These are phyloP conservation scores for Petrocephalus schoutedeni DNA, from an alignment of 2,797 vertebrate genomes.

Conservation along the genomic window DNA sequence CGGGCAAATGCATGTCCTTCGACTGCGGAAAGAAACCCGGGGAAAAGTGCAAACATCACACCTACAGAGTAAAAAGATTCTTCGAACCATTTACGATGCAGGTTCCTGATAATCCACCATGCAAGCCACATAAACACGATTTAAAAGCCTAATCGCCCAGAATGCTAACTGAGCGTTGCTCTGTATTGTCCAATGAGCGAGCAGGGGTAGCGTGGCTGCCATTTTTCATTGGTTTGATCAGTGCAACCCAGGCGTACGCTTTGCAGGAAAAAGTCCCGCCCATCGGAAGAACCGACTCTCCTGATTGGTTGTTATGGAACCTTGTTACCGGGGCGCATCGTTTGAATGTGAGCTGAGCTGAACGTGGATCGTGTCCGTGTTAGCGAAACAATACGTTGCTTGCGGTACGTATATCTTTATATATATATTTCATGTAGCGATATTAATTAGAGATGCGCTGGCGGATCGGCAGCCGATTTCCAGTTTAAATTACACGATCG, in stretches of 20 bases:
- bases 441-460: not conserved
- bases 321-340: not conserved
- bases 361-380: not conserved
- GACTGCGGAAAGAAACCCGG: not conserved
- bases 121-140: not conserved
- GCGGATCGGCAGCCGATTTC: not conserved
- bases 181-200: not conserved
- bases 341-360: constrained; percentile 7
- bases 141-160: not conserved
- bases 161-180: not conserved
- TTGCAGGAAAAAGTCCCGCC: not conserved
- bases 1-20: not conserved
- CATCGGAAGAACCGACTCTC: not conserved
- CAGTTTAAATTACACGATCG: not conserved
- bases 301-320: not conserved
- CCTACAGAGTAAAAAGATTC: not conserved
- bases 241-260: not conserved
- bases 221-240: not conserved
- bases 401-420: constrained; percentile 3
- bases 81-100: not conserved
- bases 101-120: not conserved
- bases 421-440: not conserved
- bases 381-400: not conserved
- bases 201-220: not conserved
- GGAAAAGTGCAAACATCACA: not conserved